phyloP scores from a whole-genome alignment of 2,888 invertebrate genomes.

The Psococerastis gibbosa region DNA sequence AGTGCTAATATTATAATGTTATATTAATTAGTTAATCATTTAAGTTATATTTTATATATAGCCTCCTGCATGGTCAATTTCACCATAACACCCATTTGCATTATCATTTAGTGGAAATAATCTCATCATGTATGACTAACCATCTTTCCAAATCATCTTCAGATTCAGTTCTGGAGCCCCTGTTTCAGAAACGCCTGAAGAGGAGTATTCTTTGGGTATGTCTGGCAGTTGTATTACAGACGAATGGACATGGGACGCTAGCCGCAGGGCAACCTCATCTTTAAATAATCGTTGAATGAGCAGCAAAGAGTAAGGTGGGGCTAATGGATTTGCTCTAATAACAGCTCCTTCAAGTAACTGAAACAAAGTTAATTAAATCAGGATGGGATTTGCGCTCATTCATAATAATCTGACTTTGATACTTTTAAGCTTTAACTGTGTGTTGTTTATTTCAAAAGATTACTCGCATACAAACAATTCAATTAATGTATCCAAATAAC shows the following conservation, averaged over 20 bases:
- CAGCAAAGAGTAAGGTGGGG: slow-evolving; percentile 46
- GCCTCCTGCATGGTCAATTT: too few species aligned
- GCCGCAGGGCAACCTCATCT: slow-evolving; percentile 29
- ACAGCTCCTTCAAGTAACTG: slow-evolving; percentile 2
- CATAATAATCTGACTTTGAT: too few species aligned
- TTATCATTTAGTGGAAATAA: too few species aligned
- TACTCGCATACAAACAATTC: too few species aligned
- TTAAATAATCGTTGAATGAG: slow-evolving; percentile 36
- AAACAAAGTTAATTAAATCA: background rate
- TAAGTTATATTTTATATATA: too few species aligned
- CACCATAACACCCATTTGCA: too few species aligned
- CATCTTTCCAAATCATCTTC: slow-evolving; percentile 57
- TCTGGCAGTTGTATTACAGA: slow-evolving; percentile 32
- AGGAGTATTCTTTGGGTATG: slow-evolving; percentile 23
- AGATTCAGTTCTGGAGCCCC: slow-evolving; percentile 33
- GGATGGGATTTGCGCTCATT: too few species aligned
- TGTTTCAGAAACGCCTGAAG: slow-evolving; percentile 19
- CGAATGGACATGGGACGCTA: slow-evolving; percentile 44
- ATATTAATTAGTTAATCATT: too few species aligned
- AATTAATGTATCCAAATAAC: too few species aligned
- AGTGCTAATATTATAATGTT: too few species aligned
- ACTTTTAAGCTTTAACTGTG: too few species aligned
- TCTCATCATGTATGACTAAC: slow-evolving; percentile 28
- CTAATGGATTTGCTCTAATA: slow-evolving; percentile 34
- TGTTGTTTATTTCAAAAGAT: too few species aligned